Base-by-base conservation (phyloP, 1,140 invertebrate genomes). In the Bombus ignitus region DNA sequence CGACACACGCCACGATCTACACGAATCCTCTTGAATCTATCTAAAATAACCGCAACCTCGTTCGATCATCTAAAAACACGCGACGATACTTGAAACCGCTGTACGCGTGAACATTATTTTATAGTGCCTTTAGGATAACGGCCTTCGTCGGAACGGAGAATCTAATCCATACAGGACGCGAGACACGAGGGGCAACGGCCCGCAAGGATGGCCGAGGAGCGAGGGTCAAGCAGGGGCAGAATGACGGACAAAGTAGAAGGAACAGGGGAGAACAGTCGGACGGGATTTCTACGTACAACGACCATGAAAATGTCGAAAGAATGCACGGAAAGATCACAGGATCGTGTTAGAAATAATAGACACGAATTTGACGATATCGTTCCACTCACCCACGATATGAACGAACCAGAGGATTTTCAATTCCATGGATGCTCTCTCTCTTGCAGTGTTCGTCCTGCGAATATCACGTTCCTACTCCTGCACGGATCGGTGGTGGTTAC, bases 361-460 rank as follows among this genome's bases (percentile, higher is more conserved):
- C 47, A 2, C 47, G 18, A 53, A 53, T 59, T 59, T 3, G 0
- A 13, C 28, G 28, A 35, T 32, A 15, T 22, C 1, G 47, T 25
- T 18, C 12, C 75, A 94, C 94, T 94, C 88, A 94, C 94, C 94
- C 82, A 94, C 89, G 85, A 94, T 91, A 80, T 94, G 93, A 87
- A 90, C 87, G 75, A 94, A 86, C 75, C 94, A 88, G 15, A 94
- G 86, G 78, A 94, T 92, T 90, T 90, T 91, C 87, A 94, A 92
- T 94, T 94, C 93, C 94, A 94, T 94, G 88, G 92, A 87, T 89
- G 90, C 79, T 70, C 86, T 77, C 79, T 70, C 86, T 77, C 39
- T 73, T 39, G 28, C 57, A 0, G 5, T 65, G 28, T 18, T 13
- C 9, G 9, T 44, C 35, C 70, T 13, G n/a, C 13, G 13, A 81